These are phyloP conservation scores for Linyphia triangularis DNA, from an alignment of 2,888 invertebrate genomes.

Conservation along the genomic window DNA sequence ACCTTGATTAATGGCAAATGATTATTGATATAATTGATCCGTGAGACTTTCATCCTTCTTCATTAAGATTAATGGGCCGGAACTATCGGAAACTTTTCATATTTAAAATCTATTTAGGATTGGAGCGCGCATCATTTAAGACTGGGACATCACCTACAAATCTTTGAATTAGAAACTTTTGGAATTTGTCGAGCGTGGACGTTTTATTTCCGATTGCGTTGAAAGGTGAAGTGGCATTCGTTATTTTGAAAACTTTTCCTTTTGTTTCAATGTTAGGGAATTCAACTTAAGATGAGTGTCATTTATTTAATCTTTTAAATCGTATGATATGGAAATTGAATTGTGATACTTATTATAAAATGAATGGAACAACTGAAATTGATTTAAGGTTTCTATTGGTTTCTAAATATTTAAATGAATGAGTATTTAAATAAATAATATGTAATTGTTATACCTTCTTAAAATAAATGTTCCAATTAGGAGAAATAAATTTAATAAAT, in stretches of 20 bases:
- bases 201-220: conserved; percentile 47
- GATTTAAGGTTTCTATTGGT: too few species aligned
- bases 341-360: too few species aligned
- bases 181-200: conserved; percentile 61
- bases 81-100: conserved; percentile 75
- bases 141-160: conserved; percentile 52
- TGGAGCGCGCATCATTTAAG: conserved; percentile 72
- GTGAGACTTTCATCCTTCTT: conserved; percentile 74
- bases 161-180: conserved; percentile 64
- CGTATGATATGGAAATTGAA: too few species aligned
- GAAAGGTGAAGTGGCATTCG: not conserved
- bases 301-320: too few species aligned
- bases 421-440: too few species aligned
- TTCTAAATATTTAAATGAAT: too few species aligned
- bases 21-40: conserved; percentile 75
- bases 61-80: conserved; percentile 74
- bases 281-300: not conserved
- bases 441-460: too few species aligned
- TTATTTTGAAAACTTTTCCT: not conserved
- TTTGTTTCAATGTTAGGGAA: not conserved
- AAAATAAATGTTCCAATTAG: too few species aligned
- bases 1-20: conserved; percentile 75
- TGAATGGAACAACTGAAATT: too few species aligned
- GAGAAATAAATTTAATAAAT: too few species aligned
- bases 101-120: conserved; percentile 74